Base-by-base conservation (phyloP, 2,888 invertebrate species). In the Stramonita haemastoma region DNA sequence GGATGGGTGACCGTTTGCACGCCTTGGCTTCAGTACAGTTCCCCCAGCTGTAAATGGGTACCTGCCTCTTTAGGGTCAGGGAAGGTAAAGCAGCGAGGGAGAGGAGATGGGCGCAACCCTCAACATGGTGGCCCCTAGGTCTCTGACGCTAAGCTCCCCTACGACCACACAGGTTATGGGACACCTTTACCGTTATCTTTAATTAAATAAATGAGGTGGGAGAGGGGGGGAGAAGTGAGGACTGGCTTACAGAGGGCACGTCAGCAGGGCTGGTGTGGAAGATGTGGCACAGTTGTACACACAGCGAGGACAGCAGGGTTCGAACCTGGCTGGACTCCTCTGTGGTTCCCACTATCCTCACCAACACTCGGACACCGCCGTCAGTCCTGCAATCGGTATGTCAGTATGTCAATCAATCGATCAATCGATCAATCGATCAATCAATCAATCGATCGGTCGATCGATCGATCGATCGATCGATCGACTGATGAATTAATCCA, bases 211-310 rank as follows among this genome's bases (percentile, higher is more conserved):
- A 8, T 2, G 46, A 46, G 46, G 46, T 46, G 46, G 46, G 46
- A 5, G 46, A 46, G 46, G 46, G 46, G 46, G 46, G 46, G 46
- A 46, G 46, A 8, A 2, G 46, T 46, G 4, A 11, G n/a, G n/a
- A n/a, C 70, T 8, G 17, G 90, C 93, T 93, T 91, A 96, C 95
- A 89, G 93, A 92, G 19, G 96, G 95, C 19, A 95, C 93, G 2
- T 95, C 97, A 96, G 94, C 97, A 97, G 93, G 97, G 97, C 93
- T 94, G 60, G 93, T 93, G 6, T 94, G 97, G 97, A 91, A 98
- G 97, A 92, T 97, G 96, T 93, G 97, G 97, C 93, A 98, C 96
- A 94, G 97, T 97, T 94, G 96, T 94, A 97, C 94, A 90, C 96
- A 95, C n/a, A 96, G 92, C 87, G 93, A 94, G 83, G 95, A 93